Base-by-base conservation (phyloP, 2,888 invertebrate genomes). In the Rhodophaea formosa region DNA sequence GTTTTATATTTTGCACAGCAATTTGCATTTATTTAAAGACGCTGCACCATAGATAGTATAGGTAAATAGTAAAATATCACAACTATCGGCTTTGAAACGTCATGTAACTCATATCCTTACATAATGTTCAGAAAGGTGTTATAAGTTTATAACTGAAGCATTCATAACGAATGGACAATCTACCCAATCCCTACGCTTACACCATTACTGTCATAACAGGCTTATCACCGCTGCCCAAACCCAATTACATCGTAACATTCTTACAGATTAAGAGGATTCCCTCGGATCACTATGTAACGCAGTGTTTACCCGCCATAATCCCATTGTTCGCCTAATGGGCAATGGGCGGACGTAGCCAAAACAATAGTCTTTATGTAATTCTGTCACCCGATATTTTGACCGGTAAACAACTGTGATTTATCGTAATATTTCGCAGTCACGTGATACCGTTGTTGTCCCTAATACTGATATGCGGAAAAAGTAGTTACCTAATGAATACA, bases 221-320 rank as follows among this genome's bases (percentile, higher is more conserved):
- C 39, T 39, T 39, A 39, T 39, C 39, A 39, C 6, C n/a, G 39
- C 12, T 39, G 39, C 39, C 35, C 39, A 39, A 6, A 39, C 39
- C 39, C 39, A 39, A 39, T 39, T 49, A 61, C 16, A 46, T 8
- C 46, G 46, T 17, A 46, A 46, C 45, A 45, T 45, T 45, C 46
- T 46, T 15, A 17, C 12, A 16, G 46, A 46, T 46, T 16, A 46
- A 46, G 17, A 46, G 46, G 46, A 16, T 46, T 46, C 12, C 6
- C 5, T 45, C 7, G 17, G 46, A 46, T 23, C 46, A 46, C 17
- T 16, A 23, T 46, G 17, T 17, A 16, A 17, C 6, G 12, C 16
- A 15, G 3, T 52, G 51, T 29, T 23, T 47, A 23, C 30, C n/a
- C 30, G n/a, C 30, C n/a, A 8, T 52, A 35, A 52, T 52, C 51